Conservation (phyloP, 64 coral and sea anemone species). For the Pocillopora damicornis region DNA sequence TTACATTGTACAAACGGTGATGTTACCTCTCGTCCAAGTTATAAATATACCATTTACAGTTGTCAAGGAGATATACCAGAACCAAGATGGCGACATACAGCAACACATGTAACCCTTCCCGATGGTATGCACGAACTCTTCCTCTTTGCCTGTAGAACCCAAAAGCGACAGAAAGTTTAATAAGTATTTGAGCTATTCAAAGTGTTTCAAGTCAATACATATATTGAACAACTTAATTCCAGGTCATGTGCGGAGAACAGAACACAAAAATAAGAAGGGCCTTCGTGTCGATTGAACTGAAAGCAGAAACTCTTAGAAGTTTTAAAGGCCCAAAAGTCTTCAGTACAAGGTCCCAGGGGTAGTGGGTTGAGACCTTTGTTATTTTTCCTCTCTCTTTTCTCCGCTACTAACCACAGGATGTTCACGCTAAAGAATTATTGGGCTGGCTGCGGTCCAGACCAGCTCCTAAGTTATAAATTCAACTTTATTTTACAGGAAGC, state of each 20-base stretch:
- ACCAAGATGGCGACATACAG: slow-evolving; percentile 82
- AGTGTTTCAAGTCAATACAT: no score
- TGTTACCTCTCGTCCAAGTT: background rate
- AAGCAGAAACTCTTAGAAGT: no score
- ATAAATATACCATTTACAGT: slow-evolving; percentile 13
- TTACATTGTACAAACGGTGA: background rate
- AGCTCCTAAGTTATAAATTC: background rate
- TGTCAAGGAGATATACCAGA: slow-evolving; percentile 52
- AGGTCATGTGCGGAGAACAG: background rate
- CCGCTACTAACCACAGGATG: no score
- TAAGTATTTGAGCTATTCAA: background rate
- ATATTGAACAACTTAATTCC: no score
- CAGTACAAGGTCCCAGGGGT: no score
- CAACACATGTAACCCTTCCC: slow-evolving; percentile 35
- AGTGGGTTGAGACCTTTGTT: no score
- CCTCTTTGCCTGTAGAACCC: background rate
- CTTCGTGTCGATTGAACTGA: no score
- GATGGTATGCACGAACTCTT: slow-evolving; percentile 39
- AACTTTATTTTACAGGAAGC: slow-evolving; percentile 16
- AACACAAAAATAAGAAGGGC: no score
- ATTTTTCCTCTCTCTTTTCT: no score
- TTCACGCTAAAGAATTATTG: background rate
- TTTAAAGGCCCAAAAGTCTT: no score
- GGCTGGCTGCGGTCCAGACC: background rate
- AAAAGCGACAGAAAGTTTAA: background rate